phyloP scores from a whole-genome alignment of 2,888 invertebrate genomes.

The Dexiosoma caninum region DNA sequence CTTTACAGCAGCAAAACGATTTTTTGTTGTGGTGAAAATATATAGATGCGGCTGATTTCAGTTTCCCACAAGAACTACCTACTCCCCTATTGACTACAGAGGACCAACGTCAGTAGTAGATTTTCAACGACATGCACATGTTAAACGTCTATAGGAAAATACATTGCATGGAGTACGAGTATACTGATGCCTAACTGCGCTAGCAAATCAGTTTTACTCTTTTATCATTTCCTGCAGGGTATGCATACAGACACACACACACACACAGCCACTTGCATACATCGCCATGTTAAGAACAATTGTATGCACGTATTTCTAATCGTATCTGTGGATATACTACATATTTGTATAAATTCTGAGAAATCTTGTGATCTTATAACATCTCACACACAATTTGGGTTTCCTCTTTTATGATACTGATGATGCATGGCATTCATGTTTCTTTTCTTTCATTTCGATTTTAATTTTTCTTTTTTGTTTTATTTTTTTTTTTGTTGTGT shows the following conservation, averaged over 20 bases:
- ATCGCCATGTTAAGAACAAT: background rate
- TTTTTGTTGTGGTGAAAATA: too few relatives aligned
- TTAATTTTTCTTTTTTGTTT: background rate
- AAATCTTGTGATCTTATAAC: slow-evolving; percentile 64
- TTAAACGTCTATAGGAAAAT: too few relatives aligned
- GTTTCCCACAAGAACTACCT: too few relatives aligned
- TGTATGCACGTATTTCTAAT: slow-evolving; percentile 21
- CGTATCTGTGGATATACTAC: slow-evolving; percentile 50
- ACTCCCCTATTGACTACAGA: too few relatives aligned
- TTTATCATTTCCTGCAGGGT: too few relatives aligned
- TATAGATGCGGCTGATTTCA: too few relatives aligned
- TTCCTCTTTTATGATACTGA: slow-evolving; percentile 60
- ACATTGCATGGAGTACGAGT: too few relatives aligned
- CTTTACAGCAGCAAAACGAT: too few relatives aligned
- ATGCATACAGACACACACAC: background rate
- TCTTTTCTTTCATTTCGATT: slow-evolving; percentile 27
- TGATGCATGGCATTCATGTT: slow-evolving; percentile 57
- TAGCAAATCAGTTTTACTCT: too few relatives aligned
- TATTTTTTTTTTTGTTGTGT: background rate
- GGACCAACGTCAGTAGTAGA: too few relatives aligned
- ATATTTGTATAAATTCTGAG: slow-evolving; percentile 67
- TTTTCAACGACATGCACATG: too few relatives aligned
- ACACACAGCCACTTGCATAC: background rate
- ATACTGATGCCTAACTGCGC: too few relatives aligned
- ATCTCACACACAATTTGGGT: slow-evolving; percentile 64